Conservation (phyloP, 2,888 invertebrate species). For the Brachycybe producta region DNA sequence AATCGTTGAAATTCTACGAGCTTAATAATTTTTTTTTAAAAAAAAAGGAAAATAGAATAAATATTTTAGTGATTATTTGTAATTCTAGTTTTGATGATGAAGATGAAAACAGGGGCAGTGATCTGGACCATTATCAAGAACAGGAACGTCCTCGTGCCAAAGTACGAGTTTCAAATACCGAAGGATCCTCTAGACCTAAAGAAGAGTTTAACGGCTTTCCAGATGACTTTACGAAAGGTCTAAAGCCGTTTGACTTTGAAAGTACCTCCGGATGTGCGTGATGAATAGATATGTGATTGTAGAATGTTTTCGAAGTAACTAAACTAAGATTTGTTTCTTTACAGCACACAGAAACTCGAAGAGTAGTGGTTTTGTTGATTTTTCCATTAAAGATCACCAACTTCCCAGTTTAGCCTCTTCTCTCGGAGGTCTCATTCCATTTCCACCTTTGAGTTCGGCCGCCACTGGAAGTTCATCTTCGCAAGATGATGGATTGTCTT, state of each 20-base stretch:
- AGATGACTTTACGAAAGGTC: conserved; percentile 9
- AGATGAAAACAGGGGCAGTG: too few species aligned
- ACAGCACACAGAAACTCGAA: background rate
- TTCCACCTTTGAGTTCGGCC: background rate
- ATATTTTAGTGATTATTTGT: too few species aligned
- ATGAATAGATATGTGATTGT: background rate
- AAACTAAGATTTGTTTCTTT: background rate
- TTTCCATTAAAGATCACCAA: background rate
- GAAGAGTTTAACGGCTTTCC: conserved; percentile 15
- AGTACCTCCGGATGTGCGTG: conserved; percentile 2
- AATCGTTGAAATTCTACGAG: too few species aligned
- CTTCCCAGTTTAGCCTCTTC: conserved; percentile 6
- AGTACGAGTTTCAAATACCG: too few species aligned
- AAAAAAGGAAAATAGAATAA: too few species aligned
- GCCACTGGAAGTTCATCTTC: too few species aligned
- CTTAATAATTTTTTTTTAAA: too few species aligned
- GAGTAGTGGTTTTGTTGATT: conserved; percentile 5
- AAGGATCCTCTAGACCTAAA: background rate
- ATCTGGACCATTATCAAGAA: too few species aligned
- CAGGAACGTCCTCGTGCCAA: too few species aligned
- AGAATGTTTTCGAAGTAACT: background rate
- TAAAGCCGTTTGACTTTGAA: conserved; percentile 9
- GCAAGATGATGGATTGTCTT: too few species aligned
- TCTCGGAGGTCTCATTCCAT: conserved; percentile 1
- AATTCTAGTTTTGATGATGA: too few species aligned